These are phyloP conservation scores for Sternotherus odoratus DNA, from an alignment of 2,797 vertebrate species.

Conservation along the genomic window DNA sequence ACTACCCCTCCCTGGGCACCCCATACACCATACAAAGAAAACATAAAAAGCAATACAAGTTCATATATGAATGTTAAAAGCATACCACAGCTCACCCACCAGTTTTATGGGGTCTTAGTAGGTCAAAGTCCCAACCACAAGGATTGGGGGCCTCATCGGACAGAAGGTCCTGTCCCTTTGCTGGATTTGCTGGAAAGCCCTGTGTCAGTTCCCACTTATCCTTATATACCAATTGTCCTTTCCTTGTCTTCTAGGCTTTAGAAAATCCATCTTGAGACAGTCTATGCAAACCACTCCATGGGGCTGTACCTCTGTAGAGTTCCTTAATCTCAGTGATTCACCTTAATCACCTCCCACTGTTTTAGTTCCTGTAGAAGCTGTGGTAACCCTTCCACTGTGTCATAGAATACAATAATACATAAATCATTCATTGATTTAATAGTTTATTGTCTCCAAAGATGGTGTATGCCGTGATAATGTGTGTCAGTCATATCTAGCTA, in stretches of 20 bases:
- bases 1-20: no score
- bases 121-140: not conserved
- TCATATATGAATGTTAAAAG: not conserved
- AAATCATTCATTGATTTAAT: not conserved
- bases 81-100: not conserved
- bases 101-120: not conserved
- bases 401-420: not conserved
- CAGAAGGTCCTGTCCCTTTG: not conserved
- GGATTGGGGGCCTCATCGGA: not conserved
- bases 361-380: not conserved
- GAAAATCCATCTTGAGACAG: not conserved
- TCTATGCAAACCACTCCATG: not conserved
- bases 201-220: not conserved
- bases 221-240: not conserved
- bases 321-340: not conserved
- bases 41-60: not conserved
- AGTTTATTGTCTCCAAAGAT: not conserved
- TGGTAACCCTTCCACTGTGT: not conserved
- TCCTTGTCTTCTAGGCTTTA: not conserved
- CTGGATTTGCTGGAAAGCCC: not conserved
- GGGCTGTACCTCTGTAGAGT: not conserved
- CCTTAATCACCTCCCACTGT: not conserved
- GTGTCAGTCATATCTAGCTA: not conserved
- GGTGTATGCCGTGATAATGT: not conserved
- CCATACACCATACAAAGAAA: no score